Evolutionary conservation across 2,797 vertebrate species (phyloP).

Genomic region (Protonibea diacanthus): DNA sequence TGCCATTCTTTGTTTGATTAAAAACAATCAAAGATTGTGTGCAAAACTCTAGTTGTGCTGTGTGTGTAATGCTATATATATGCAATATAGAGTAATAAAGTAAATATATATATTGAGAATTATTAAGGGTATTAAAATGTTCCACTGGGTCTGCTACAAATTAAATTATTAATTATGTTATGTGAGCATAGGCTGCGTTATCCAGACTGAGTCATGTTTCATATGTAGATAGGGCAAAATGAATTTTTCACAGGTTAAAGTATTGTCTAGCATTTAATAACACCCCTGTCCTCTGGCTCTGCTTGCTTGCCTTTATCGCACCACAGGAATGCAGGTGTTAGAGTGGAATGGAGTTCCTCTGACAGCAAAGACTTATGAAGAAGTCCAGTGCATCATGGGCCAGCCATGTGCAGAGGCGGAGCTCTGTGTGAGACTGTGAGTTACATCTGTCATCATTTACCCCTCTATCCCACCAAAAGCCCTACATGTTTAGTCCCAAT

Average conservation of each 20-base stretch:
- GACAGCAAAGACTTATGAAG: conserved; percentile 97
- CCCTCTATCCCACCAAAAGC: conserved; percentile 81
- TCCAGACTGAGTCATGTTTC: neutral
- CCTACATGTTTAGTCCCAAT: conserved; percentile 66
- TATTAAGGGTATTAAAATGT: neutral
- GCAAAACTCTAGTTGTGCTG: conserved; percentile 11
- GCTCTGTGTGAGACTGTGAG: conserved; percentile 99
- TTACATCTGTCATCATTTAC: conserved; percentile 91
- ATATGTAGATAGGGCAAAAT: conserved; percentile 10
- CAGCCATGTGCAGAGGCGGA: conserved; percentile 96
- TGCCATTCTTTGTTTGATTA: conserved; percentile 29
- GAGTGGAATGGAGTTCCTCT: conserved; percentile 97
- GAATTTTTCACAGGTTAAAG: neutral
- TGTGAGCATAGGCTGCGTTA: conserved; percentile 12
- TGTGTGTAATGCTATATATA: conserved; percentile 20
- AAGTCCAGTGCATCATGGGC: conserved; percentile 94
- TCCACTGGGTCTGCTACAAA: neutral
- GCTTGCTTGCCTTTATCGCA: conserved; percentile 15
- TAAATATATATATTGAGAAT: neutral
- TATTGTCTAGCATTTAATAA: conserved; percentile 21
- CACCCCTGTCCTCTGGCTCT: conserved; percentile 17
- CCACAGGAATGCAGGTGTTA: conserved; percentile 97
- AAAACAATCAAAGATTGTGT: conserved; percentile 15
- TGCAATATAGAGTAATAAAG: conserved; percentile 7
- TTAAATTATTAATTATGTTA: neutral